phyloP scores from a whole-genome alignment of 1,140 invertebrate genomes.

The Hormaphis cornu region DNA sequence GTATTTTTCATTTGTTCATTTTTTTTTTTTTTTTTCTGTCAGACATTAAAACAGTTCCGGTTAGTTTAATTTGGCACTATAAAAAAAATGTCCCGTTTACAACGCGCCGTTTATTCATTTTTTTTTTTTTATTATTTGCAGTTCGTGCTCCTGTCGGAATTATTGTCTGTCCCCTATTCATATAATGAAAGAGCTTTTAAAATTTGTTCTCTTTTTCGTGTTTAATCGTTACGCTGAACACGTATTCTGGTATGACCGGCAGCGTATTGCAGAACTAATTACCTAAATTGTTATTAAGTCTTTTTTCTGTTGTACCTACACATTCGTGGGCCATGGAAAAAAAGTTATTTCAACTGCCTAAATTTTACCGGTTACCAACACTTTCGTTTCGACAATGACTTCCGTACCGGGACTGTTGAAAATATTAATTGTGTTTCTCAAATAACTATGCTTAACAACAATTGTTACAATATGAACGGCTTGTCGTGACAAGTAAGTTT shows the following conservation, averaged over 20 bases:
- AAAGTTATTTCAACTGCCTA: slow-evolving; percentile 1
- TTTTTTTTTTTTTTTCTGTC: neutral
- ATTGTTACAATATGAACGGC: no score
- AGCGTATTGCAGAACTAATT: slow-evolving; percentile 6
- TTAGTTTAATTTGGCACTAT: slow-evolving; percentile 20
- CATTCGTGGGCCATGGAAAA: neutral
- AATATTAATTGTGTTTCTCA: no score
- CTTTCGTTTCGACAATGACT: no score
- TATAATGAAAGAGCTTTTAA: slow-evolving; percentile 24
- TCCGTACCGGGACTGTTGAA: no score
- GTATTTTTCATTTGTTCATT: slow-evolving; percentile 26
- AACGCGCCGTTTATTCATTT: neutral
- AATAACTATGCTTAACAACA: no score
- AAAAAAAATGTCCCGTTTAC: slow-evolving; percentile 26
- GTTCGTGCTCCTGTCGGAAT: slow-evolving; percentile 15
- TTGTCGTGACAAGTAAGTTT: no score
- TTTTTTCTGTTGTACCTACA: slow-evolving; percentile 27
- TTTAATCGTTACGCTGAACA: slow-evolving; percentile 28
- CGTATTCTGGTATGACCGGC: neutral
- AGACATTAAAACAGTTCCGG: slow-evolving; percentile 29
- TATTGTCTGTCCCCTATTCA: slow-evolving; percentile 26
- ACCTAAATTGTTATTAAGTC: slow-evolving; percentile 24
- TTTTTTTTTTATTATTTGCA: slow-evolving; percentile 8
- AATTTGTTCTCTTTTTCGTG: slow-evolving; percentile 4
- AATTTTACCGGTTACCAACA: neutral